Evolutionary conservation across 2,888 invertebrate species (phyloP), one percentile per base, ranked within the genome.

Genomic region (Zhuqinia jingwanae): DNA sequence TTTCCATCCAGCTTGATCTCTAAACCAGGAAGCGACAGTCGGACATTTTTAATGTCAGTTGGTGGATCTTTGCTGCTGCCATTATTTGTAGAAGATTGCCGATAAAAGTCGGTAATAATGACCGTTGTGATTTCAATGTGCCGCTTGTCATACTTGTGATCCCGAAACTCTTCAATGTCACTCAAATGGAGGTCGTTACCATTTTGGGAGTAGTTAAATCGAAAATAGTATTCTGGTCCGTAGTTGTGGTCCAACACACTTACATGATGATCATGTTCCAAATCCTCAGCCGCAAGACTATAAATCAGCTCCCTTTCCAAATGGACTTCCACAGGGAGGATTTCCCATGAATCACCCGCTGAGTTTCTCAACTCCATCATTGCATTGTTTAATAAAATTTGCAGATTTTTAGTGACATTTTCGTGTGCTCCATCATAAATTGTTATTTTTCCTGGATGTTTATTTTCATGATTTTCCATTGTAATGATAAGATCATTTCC

Each of bases 191-290:
- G 30, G 20, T 63, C 63, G 30, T 25, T 13, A 2, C 30, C 30
- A 20, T 63, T 22, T 13, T 25, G 13, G 11, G 63, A 10, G 63
- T 27, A 63, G 20, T 27, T 30, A 25, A 30, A 63, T 1, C 53
- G 53, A 5, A 53, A 53, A 1, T 53, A 1, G 53, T 53, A 11
- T 1, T 53, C 53, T 53, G n/a, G 53, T n/a, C n/a, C n/a, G 5
- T n/a, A 17, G 3, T 6, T 6, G 63, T 22, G 15, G 17, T 65
- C 45, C n/a, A 17, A 20, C 6, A 78, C 10, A 13, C 0, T 2
- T 20, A 80, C 36, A 27, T 70, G 11, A 3, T 80, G 80, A 3
- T n/a, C 45, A 10, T 56, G 50, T 20, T 80, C 80, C 22, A 80
- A 56, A 58, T 80, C 80, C 15, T 80, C 42, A 3, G 17, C 11